Evolutionary conservation across 2,888 invertebrate genomes (phyloP), one percentile per base, ranked within the genome.

Genomic region (Electrophaes corylata): DNA sequence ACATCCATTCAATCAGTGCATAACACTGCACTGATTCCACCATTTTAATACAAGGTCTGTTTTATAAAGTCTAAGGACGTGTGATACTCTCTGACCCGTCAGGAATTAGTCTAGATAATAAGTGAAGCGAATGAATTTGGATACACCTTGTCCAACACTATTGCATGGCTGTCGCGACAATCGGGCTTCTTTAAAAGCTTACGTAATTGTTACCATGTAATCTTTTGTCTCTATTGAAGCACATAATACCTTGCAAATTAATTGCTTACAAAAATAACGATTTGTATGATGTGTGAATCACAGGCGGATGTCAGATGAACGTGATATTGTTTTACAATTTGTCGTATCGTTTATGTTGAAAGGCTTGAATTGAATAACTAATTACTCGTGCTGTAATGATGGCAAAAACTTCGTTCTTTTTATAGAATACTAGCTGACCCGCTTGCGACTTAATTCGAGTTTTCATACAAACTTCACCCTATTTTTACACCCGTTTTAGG

Each of bases 51-150:
- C 78, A 80, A 80, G 79, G 80, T 77, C 73, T 72, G 49, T 59
- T 57, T 66, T 67, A 53, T 59, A 61, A 47, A 57, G 59, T 63
- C 47, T 78, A 70, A 78, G 77, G 79, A 72, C 76, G 63, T 52
- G 57, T 60, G 73, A 74, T 78, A 80, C 72, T 69, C 80, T 75
- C 61, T 79, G 82, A 79, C 81, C 81, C 69, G 60, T 62, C 69
- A 65, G 72, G 75, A 64, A 79, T 82, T 79, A 75, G 71, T 76
- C 72, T 69, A 76, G 70, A 73, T 69, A 82, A 79, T 67, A 72
- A 72, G 73, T 80, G 74, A 64, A 60, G 66, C 78, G 66, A 83
- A 86, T 84, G 66, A 70, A 62, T 60, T 72, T 72, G 71, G 72
- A 69, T 72, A 71, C 71, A 65, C 63, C n/a, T 63, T 55, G 65